A percentile compares a stretch with the other conserved stretches of the same genome.
phyloP scores from a whole-genome alignment of 2,888 invertebrate species.

The Dynastes hyllus region DNA sequence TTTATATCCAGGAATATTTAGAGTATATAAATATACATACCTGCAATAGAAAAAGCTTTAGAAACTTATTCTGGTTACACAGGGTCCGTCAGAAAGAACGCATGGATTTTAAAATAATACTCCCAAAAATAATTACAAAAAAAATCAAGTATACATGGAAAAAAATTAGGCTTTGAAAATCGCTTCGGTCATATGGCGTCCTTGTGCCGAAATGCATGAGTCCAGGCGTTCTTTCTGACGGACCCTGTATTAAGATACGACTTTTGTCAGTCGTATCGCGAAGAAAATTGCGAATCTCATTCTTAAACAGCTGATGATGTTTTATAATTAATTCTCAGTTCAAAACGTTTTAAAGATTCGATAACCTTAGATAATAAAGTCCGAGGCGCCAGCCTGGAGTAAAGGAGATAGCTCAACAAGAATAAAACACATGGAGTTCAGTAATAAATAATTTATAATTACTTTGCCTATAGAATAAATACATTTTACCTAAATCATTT shows the following conservation, averaged over 20 bases:
- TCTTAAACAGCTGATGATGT: conserved; percentile 23
- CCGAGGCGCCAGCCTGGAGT: conserved; percentile 9
- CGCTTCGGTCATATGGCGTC: too few relatives aligned
- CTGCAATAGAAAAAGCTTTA: neutral
- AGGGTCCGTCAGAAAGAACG: too few relatives aligned
- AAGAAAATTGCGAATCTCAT: conserved; percentile 41
- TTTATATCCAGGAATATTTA: neutral
- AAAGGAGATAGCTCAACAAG: neutral
- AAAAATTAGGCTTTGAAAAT: too few relatives aligned
- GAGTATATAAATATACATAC: neutral
- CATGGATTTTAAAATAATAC: too few relatives aligned
- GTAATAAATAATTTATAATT: conserved; percentile 51
- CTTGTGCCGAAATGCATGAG: too few relatives aligned
- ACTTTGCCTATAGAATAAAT: conserved; percentile 63
- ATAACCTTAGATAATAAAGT: conserved; percentile 32
- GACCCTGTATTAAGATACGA: neutral
- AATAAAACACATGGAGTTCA: conserved; percentile 41
- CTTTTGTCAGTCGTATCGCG: neutral
- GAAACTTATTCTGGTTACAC: neutral
- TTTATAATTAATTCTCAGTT: conserved; percentile 13
- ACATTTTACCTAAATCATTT: conserved; percentile 61
- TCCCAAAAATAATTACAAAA: too few relatives aligned
- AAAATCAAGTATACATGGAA: too few relatives aligned
- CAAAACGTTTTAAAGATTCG: conserved; percentile 12
- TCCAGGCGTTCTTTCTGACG: too few relatives aligned